phyloP scores from a whole-genome alignment of 2,113 vertebrate species.

The Toxotes chatareus region DNA sequence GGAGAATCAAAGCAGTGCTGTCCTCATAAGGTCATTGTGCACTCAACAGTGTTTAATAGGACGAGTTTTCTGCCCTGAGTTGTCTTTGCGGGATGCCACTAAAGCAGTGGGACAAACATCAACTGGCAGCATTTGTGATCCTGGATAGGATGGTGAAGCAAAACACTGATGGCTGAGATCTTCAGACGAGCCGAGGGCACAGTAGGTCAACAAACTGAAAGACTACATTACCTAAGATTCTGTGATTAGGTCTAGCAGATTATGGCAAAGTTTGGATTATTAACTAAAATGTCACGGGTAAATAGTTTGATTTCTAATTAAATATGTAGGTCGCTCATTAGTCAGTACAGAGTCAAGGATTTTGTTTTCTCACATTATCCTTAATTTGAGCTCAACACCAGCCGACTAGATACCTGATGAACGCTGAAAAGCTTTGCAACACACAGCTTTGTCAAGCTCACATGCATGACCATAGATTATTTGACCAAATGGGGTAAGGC shows the following conservation, averaged over 20 bases:
- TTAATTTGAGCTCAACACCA: neutral
- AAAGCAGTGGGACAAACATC: constrained; percentile 78
- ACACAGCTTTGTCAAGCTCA: neutral
- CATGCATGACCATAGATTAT: neutral
- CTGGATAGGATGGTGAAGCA: constrained; percentile 75
- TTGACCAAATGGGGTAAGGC: neutral
- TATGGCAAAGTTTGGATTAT: neutral
- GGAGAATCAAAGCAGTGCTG: constrained; percentile 70
- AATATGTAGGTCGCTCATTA: neutral
- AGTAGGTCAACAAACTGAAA: constrained; percentile 45
- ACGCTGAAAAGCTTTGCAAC: neutral
- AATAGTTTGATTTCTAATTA: neutral
- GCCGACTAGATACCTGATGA: neutral
- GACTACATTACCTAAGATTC: constrained; percentile 13
- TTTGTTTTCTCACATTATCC: neutral
- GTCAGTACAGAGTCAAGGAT: neutral
- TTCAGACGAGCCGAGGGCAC: constrained; percentile 53
- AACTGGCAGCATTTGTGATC: constrained; percentile 77
- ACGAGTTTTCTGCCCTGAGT: constrained; percentile 76
- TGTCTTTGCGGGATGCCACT: constrained; percentile 74
- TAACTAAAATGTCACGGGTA: neutral
- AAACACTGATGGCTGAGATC: constrained; percentile 61
- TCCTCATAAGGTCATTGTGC: constrained; percentile 76
- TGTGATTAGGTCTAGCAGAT: neutral
- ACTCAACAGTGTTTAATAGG: constrained; percentile 80